Evolutionary conservation across 1,140 invertebrate species (phyloP).

Genomic region (Drosophila parabipectinata): DNA sequence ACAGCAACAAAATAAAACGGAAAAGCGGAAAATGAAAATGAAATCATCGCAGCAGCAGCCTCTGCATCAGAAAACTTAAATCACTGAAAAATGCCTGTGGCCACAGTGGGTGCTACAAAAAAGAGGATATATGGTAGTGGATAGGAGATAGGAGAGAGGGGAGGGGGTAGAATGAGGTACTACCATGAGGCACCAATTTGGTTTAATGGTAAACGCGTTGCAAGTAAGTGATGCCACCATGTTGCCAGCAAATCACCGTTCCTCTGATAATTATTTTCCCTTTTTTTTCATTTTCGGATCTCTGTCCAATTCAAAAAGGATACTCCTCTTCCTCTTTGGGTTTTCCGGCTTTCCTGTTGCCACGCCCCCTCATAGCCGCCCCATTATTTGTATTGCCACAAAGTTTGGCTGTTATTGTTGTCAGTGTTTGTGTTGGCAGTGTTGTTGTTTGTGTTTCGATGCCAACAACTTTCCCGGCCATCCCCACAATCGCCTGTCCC

Average conservation of each 20-base stretch:
- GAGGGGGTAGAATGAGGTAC: no score
- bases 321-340: background rate
- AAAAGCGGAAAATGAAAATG: constrained; percentile 43
- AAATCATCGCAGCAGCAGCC: constrained; percentile 42
- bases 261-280: constrained; percentile 67
- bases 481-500: background rate
- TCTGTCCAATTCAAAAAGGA: constrained; percentile 38
- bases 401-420: constrained; percentile 26
- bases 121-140: background rate
- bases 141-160: background rate
- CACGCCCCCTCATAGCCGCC: background rate
- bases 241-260: constrained; percentile 49
- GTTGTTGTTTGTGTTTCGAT: constrained; percentile 26
- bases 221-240: constrained; percentile 58
- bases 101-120: constrained; percentile 14
- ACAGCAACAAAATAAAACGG: background rate
- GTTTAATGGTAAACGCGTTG: constrained; percentile 54
- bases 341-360: background rate
- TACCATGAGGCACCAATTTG: background rate
- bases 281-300: constrained; percentile 22
- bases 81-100: constrained; percentile 60
- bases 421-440: background rate
- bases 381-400: constrained; percentile 50
- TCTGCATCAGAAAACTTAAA: constrained; percentile 18
- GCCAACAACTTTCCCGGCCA: constrained; percentile 40